These are phyloP conservation scores for Vanessa cardui DNA, from an alignment of 2,888 invertebrate species.

Conservation along the genomic window DNA sequence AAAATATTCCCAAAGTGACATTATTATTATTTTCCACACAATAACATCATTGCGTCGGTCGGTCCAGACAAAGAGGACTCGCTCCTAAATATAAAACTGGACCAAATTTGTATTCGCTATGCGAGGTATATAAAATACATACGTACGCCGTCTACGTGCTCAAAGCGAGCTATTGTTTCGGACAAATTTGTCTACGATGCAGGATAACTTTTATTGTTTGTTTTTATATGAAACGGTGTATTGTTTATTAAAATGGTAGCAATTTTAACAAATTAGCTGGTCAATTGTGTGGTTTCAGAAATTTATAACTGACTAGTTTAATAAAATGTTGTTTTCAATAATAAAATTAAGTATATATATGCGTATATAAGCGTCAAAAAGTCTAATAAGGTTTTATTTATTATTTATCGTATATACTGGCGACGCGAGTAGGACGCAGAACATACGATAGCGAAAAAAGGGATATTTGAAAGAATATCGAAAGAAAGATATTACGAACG, in stretches of 20 bases:
- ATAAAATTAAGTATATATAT: no score
- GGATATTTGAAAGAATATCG: no score
- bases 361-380: no score
- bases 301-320: neutral
- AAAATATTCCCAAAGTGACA: no score
- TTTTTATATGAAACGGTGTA: neutral
- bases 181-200: neutral
- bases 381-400: no score
- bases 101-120: constrained; percentile 6
- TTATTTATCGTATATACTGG: no score
- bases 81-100: constrained; percentile 7
- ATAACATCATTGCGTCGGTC: neutral
- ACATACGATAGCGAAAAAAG: no score
- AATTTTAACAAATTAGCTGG: neutral
- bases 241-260: neutral
- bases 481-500: no score
- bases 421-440: no score
- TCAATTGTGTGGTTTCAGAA: neutral
- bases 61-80: neutral
- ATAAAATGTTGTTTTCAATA: no score
- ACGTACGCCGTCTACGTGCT: constrained; percentile 3
- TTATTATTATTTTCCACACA: neutral
- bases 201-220: neutral
- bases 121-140: constrained; percentile 4
- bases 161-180: constrained; percentile 4